Conservation (phyloP, 2,888 invertebrate genomes). For the Fissipunctia ypsillon region DNA sequence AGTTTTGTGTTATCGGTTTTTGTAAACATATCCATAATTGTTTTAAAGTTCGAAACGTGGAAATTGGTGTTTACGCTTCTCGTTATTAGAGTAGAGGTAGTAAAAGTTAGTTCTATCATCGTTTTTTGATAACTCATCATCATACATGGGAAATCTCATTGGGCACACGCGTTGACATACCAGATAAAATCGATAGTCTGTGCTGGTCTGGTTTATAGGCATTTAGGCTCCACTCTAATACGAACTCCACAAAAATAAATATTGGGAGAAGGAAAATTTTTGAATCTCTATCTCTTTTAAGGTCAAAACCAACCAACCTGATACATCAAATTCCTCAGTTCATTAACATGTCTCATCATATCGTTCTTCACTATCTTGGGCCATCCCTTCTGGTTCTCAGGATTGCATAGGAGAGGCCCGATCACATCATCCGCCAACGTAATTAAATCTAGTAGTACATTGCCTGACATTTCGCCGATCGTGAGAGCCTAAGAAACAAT, state of each 20-base stretch:
- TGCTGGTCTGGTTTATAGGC: too few relatives aligned
- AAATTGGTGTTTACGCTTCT: background rate
- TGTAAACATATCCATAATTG: background rate
- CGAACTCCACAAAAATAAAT: background rate
- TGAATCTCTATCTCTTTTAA: background rate
- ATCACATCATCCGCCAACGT: slow-evolving; percentile 93
- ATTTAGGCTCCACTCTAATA: background rate
- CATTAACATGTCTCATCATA: slow-evolving; percentile 92
- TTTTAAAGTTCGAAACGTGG: background rate
- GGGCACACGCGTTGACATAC: background rate
- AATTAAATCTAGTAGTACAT: slow-evolving; percentile 93
- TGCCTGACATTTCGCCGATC: slow-evolving; percentile 93
- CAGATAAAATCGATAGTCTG: background rate
- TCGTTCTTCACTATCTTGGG: slow-evolving; percentile 93
- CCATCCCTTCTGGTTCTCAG: slow-evolving; percentile 93
- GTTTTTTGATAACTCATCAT: too few relatives aligned
- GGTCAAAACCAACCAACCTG: slow-evolving; percentile 86
- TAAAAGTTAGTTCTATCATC: too few relatives aligned
- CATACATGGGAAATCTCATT: background rate
- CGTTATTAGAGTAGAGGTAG: background rate
- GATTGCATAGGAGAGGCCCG: slow-evolving; percentile 93
- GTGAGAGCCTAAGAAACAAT: slow-evolving; percentile 86
- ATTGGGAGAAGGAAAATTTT: background rate
- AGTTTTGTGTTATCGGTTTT: background rate
- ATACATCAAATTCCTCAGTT: slow-evolving; percentile 93